A percentile compares a stretch with the other conserved stretches of the same genome.
Evolutionary conservation across 2,888 invertebrate genomes (phyloP).

Genomic region (Plemyria rubiginata): DNA sequence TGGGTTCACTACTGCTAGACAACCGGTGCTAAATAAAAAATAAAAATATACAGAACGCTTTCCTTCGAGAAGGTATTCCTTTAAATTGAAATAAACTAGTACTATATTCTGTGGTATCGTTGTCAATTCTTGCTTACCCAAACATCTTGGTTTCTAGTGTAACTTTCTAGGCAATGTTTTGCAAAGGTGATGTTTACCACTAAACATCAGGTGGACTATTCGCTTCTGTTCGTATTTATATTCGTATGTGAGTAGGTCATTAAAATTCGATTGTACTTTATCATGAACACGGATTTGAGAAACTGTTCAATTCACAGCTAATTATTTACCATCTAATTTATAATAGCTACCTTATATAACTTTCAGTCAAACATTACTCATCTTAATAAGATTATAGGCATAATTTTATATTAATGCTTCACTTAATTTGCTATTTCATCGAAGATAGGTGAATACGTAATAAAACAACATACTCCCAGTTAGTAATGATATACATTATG

Average conservation of each 20-base stretch:
- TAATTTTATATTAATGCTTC: too few species aligned
- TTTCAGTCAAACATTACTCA: background rate
- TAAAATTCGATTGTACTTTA: constrained; percentile 11
- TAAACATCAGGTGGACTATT: too few species aligned
- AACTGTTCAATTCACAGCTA: constrained; percentile 4
- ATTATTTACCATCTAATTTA: constrained; percentile 5
- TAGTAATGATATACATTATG: too few species aligned
- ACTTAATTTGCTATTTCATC: background rate
- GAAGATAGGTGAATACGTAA: background rate
- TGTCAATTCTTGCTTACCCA: too few species aligned
- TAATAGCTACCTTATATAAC: constrained; percentile 8
- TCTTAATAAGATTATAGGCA: too few species aligned
- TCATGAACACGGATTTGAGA: constrained; percentile 1
- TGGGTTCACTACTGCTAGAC: too few species aligned
- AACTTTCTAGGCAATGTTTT: too few species aligned
- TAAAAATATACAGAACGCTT: constrained; percentile 21
- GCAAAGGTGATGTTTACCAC: too few species aligned
- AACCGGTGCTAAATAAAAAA: background rate
- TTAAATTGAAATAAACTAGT: constrained; percentile 46
- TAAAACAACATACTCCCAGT: too few species aligned
- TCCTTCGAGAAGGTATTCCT: constrained; percentile 41
- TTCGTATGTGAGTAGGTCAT: background rate
- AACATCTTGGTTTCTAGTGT: too few species aligned
- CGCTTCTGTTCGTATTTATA: too few species aligned
- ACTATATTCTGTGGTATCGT: constrained; percentile 46